A percentile compares a stretch with the other conserved stretches of the same genome.
Conservation (phyloP, 2,888 invertebrate species). For the Pachydiplax longipennis region DNA sequence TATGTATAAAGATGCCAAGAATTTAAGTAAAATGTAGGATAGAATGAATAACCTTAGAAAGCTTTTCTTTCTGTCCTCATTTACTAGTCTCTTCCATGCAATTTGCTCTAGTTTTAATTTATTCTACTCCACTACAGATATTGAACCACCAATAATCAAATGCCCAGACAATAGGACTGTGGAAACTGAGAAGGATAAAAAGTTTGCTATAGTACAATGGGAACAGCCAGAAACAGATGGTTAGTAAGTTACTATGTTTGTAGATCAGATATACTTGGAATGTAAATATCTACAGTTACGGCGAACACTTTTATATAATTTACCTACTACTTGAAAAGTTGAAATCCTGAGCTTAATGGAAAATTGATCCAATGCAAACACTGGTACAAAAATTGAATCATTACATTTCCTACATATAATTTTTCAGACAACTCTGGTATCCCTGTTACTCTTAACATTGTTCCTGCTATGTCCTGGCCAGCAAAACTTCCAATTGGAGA, state of each 20-base stretch:
- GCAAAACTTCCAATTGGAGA: conserved; percentile 67
- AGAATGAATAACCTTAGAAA: no score
- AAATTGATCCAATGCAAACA: no score
- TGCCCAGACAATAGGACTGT: conserved; percentile 66
- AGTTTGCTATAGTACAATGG: conserved; percentile 65
- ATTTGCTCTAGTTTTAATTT: no score
- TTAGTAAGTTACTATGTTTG: background rate
- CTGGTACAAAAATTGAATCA: background rate
- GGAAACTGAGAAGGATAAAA: conserved; percentile 61
- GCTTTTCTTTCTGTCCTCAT: no score
- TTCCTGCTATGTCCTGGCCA: conserved; percentile 66
- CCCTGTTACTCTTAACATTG: conserved; percentile 65
- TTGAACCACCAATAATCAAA: conserved; percentile 65
- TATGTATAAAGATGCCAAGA: no score
- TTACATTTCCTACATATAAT: background rate
- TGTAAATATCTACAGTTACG: no score
- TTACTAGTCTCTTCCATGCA: no score
- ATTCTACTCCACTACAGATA: conserved; percentile 59
- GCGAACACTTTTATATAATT: no score
- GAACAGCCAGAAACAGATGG: conserved; percentile 58
- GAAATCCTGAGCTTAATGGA: background rate
- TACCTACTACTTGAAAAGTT: background rate
- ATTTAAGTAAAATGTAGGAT: no score
- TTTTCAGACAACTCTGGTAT: conserved; percentile 67
- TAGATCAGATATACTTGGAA: background rate